Base-by-base conservation (phyloP, 1,140 invertebrate species). In the Lordiphosa collinella region DNA sequence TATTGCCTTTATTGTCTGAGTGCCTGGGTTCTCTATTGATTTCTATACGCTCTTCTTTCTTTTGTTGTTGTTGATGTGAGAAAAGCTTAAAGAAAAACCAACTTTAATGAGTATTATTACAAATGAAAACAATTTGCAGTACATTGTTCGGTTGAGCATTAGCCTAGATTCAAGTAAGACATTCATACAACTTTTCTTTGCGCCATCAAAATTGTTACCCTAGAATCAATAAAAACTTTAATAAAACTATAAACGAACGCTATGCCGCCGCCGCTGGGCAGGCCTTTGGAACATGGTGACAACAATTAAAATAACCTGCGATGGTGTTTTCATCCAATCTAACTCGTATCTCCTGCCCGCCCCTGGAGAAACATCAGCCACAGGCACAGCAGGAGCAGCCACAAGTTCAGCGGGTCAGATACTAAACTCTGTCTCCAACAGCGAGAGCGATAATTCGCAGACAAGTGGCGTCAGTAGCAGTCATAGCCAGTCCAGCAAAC, bases 261-360 rank as follows among this genome's bases (percentile, higher is more conserved):
- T 56, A 52, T 60, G 56, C 52, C 25, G 25, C 25, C 5, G 25
- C 25, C 25, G 6, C 25, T 29, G 25, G 25, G 31, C 37, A 31
- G 36, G 13, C 8, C 12, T 11, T 25, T 9, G 57, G 63, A 88
- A 66, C 56, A 88, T 88, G 87, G 87, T 88, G 71, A 88, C 87
- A 68, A 88, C 86, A 79, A 88, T 88, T 54, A 88, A 88, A 66
- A 88, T 88, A 51, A 88, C 87, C 44, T 88, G 87, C 63, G 87
- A 88, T 76, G 87, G 87, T 16, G 87, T 88, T 35, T 88, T 88
- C 64, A 88, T 88, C 53, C 87, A 88, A 68, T 84, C 84, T 52
- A 88, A 88, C 52, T 86, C 87, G 6, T 84, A 86, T 82, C 71
- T 88, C 14, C 76, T 87, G 59, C 70, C 86, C 35, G 63, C 69